Base-by-base conservation (phyloP, 2,113 vertebrate species). In the Rhegmatorhina hoffmannsi region DNA sequence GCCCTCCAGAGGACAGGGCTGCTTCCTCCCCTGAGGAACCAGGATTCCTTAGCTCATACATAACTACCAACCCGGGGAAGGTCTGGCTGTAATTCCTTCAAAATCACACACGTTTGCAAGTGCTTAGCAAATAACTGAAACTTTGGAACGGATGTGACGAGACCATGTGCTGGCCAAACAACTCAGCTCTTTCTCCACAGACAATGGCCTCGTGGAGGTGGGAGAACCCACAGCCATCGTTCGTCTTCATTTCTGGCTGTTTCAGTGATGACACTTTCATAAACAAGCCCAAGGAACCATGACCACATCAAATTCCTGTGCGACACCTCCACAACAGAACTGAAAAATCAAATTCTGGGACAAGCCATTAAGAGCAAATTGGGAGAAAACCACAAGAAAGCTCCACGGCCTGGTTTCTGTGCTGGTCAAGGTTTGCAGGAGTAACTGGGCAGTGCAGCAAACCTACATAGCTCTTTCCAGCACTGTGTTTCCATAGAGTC, bases 1-100 rank as follows among this genome's bases (percentile, higher is more conserved):
- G 89, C 53, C 66, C 88, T 63, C 83, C 44, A 36, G 94, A 92
- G 79, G 46, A 91, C 50, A 43, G 43, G 69, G 33, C 87, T 87
- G 93, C 69, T 95, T 92, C 93, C 91, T 86, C 91, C 67, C 25
- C 1, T 8, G 20, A 64, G 63, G 1, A 52, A 23, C 11, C 58
- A 64, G 81, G 56, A 87, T 84, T 87, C 81, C 77, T 92, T 10
- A 78, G 73, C 91, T 95, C 84, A 87, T 70, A 89, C 93, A 78
- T 67, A 92, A 86, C 79, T 17, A 70, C 87, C 1, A 6, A 62
- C 43, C 43, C 52, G 34, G 69, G 63, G 50, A 90, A 56, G 0
- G 10, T 18, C 80, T 64, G 80, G 49, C 80, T 89, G 67, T 9
- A 73, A 49, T 52, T 77, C 76, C 73, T 29, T 44, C 6, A 73